Conservation (phyloP, 1,140 invertebrate species). For the Pogonomyrmex californicus region DNA sequence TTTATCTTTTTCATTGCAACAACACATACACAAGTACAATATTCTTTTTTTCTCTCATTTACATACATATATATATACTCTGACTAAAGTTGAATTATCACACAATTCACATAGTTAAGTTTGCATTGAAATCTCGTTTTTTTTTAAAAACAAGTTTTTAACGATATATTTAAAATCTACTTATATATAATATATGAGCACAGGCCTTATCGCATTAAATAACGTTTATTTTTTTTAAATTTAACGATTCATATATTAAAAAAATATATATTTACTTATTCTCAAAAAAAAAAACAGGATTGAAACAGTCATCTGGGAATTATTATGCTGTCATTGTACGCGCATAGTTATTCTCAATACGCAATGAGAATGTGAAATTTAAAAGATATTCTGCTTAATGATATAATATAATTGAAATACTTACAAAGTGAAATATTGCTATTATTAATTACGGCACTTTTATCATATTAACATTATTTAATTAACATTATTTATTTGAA, state of each 20-base stretch:
- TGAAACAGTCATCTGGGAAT: slow-evolving; percentile 62
- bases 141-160: slow-evolving; percentile 27
- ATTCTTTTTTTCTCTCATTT: slow-evolving; percentile 15
- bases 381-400: slow-evolving; percentile 41
- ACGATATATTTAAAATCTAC: slow-evolving; percentile 8
- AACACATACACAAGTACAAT: slow-evolving; percentile 46
- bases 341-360: slow-evolving; percentile 24
- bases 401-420: slow-evolving; percentile 8
- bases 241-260: slow-evolving; percentile 64
- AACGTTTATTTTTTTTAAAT: slow-evolving; percentile 50
- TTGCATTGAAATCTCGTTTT: slow-evolving; percentile 34
- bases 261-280: slow-evolving; percentile 54
- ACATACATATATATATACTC: slow-evolving; percentile 9
- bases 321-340: slow-evolving; percentile 57
- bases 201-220: slow-evolving; percentile 56
- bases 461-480: neutral
- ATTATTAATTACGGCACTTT: slow-evolving; percentile 19
- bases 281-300: neutral
- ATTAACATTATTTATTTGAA: slow-evolving; percentile 8
- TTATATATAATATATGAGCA: slow-evolving; percentile 34
- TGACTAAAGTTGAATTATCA: slow-evolving; percentile 15
- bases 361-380: slow-evolving; percentile 33
- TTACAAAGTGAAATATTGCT: slow-evolving; percentile 48
- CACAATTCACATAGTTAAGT: slow-evolving; percentile 21
- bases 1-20: slow-evolving; percentile 73